Base-by-base conservation (phyloP, 2,113 vertebrate genomes). In the Sinocyclocheilus grahami region DNA sequence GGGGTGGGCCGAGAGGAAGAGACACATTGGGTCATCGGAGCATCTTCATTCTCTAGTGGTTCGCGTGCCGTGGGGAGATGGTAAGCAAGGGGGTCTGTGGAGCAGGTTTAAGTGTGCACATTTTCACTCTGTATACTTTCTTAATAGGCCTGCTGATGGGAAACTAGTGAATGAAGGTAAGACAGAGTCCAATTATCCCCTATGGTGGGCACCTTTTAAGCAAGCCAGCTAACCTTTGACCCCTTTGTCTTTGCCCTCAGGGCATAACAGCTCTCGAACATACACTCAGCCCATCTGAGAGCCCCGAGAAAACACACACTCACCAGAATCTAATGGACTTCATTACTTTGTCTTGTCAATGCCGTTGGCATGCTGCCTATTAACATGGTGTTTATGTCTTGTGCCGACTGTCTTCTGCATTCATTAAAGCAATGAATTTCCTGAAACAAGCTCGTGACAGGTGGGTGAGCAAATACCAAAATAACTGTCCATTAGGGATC, bases 131-230 rank as follows among this genome's bases (percentile, higher is more conserved):
- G 33, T 62, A 62, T 9, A 80, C 3, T n/a, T 37, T 62, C 33
- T 8, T 39, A 62, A 79, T 42, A 37, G 30, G 30, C 48, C 77
- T 79, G 18, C 13, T 48, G n/a, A 65, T 65, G 58, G 14, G n/a
- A 48, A 63, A 42, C 37, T 80, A 51, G 51, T 74, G 20, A 84
- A 46, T 74, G 69, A 76, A 60, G 46, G 71, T 51, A 84, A 9
- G 72, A 62, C 83, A 14, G 83, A 75, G 69, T 77, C 89, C 93
- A 93, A 92, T 93, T 93, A 93, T 91, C 89, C 83, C 74, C 87
- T 87, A 92, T 87, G 18, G 85, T 81, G 89, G 78, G 82, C 86
- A 79, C 78, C 88, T 88, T 92, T 87, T 87, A 90, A 91, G 90
- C 89, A 89, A 86, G 65, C 65, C 13, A 69, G 3, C 86, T 51